Evolutionary conservation across 2,797 vertebrate species (phyloP).

Genomic region (Pseudotriccus pelzelni): DNA sequence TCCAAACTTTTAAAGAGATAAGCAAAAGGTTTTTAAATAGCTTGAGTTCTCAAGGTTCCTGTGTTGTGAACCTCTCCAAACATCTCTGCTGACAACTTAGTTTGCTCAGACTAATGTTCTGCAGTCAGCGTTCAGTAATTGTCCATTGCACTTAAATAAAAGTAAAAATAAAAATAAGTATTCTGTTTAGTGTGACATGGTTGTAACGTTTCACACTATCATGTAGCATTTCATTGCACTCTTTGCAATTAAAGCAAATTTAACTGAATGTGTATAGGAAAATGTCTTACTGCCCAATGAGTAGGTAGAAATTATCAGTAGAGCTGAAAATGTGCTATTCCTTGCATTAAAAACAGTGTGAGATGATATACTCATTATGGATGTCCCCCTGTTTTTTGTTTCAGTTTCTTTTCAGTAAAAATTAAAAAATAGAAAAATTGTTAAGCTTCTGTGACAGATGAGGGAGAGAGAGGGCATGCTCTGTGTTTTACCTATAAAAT

Average conservation of each 20-base stretch:
- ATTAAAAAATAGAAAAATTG: background rate
- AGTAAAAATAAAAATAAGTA: background rate
- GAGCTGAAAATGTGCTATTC: background rate
- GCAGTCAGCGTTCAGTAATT: background rate
- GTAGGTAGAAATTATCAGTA: background rate
- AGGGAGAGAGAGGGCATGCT: background rate
- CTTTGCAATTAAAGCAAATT: background rate
- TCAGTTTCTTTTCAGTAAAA: background rate
- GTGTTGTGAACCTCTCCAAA: background rate
- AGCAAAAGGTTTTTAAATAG: background rate
- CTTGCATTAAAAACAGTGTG: background rate
- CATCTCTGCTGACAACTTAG: background rate
- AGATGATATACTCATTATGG: background rate
- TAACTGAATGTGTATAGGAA: background rate
- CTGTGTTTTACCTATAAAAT: background rate
- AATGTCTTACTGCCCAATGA: background rate
- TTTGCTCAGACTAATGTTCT: background rate
- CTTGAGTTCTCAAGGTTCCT: background rate
- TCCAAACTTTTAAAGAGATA: background rate
- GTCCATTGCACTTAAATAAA: background rate
- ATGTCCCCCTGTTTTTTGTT: background rate
- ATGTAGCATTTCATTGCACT: no score
- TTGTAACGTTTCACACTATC: background rate
- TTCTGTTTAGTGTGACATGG: background rate
- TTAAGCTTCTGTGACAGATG: background rate